Conservation (phyloP, 2,888 invertebrate genomes). For the Eilema sororculum region DNA sequence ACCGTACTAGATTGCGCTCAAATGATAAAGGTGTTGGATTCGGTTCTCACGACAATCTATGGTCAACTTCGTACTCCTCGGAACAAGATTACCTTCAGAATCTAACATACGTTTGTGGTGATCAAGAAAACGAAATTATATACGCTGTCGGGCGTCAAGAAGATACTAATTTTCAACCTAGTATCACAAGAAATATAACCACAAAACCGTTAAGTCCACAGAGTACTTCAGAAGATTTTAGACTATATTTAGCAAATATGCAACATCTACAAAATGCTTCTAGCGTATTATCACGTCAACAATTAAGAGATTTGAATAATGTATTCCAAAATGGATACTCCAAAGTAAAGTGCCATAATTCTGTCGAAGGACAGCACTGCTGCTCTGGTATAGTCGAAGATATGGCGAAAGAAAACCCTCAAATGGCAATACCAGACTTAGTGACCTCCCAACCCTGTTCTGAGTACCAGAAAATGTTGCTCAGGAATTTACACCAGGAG, state of each 20-base stretch:
- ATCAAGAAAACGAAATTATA: slow-evolving; percentile 84
- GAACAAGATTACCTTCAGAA: slow-evolving; percentile 77
- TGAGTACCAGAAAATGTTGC: slow-evolving; percentile 88
- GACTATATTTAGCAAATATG: slow-evolving; percentile 90
- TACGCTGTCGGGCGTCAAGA: slow-evolving; percentile 81
- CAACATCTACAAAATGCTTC: slow-evolving; percentile 91
- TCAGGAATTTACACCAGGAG: slow-evolving; percentile 91
- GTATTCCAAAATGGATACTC: slow-evolving; percentile 87
- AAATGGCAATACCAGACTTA: slow-evolving; percentile 74
- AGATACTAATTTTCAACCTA: slow-evolving; percentile 69
- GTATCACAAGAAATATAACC: slow-evolving; percentile 86
- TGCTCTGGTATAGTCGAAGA: slow-evolving; percentile 73
- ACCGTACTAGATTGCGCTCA: slow-evolving; percentile 69
- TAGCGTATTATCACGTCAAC: slow-evolving; percentile 88
- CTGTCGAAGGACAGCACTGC: slow-evolving; percentile 69
- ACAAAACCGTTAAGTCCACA: slow-evolving; percentile 90
- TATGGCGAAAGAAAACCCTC: slow-evolving; percentile 70
- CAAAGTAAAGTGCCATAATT: slow-evolving; percentile 73
- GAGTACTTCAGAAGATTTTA: slow-evolving; percentile 90
- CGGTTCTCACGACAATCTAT: slow-evolving; percentile 84
- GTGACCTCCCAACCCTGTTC: slow-evolving; percentile 81
- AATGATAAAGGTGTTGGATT: slow-evolving; percentile 71
- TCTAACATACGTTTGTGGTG: slow-evolving; percentile 79
- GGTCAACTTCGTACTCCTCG: slow-evolving; percentile 76
- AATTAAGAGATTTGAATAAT: slow-evolving; percentile 87